A percentile compares a stretch with the other conserved stretches of the same genome.
These are phyloP conservation scores for Metaphire vulgaris DNA, from an alignment of 1,140 invertebrate genomes.

Conservation along the genomic window DNA sequence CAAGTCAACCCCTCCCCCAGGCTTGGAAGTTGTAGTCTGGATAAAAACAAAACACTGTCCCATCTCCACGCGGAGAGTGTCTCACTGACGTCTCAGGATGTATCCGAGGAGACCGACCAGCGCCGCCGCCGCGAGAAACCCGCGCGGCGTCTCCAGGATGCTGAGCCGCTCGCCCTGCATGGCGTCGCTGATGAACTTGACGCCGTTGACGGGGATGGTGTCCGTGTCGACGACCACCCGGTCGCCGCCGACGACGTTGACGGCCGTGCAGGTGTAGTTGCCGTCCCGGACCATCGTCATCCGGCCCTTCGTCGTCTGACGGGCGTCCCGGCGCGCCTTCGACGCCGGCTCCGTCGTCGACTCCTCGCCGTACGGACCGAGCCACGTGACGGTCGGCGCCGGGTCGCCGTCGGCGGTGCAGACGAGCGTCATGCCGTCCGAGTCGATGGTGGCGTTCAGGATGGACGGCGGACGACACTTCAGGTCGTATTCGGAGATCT, in stretches of 20 bases:
- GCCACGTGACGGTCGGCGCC: slow-evolving; percentile 14
- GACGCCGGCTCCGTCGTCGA: not conserved
- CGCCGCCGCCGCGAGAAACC: slow-evolving; percentile 11
- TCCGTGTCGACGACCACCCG: slow-evolving; percentile 16
- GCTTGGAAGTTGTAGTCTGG: too few relatives aligned
- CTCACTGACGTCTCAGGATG: slow-evolving; percentile 14
- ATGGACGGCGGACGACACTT: slow-evolving; percentile 18
- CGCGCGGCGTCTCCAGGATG: slow-evolving; percentile 27
- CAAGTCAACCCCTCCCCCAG: too few relatives aligned
- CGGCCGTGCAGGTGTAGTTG: slow-evolving; percentile 25
- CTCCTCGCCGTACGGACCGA: not conserved
- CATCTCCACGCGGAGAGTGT: too few relatives aligned
- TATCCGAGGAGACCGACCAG: slow-evolving; percentile 20
- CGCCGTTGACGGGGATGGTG: not conserved
- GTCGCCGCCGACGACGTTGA: slow-evolving; percentile 14
- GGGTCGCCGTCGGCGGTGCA: slow-evolving; percentile 27
- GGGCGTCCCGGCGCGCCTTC: not conserved
- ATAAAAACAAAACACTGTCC: too few relatives aligned
- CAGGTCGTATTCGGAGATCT: slow-evolving; percentile 7
- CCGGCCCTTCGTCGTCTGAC: not conserved
- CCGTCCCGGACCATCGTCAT: slow-evolving; percentile 4
- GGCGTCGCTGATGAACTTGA: not conserved
- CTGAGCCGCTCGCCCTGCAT: not conserved
- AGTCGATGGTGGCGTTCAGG: slow-evolving; percentile 25
- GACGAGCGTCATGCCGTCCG: not conserved